Percentiles rank a stretch among this genome's conserved stretches.
These are phyloP conservation scores for Oscheius sp. DNA, from an alignment of 1,140 invertebrate genomes.

Conservation along the genomic window DNA sequence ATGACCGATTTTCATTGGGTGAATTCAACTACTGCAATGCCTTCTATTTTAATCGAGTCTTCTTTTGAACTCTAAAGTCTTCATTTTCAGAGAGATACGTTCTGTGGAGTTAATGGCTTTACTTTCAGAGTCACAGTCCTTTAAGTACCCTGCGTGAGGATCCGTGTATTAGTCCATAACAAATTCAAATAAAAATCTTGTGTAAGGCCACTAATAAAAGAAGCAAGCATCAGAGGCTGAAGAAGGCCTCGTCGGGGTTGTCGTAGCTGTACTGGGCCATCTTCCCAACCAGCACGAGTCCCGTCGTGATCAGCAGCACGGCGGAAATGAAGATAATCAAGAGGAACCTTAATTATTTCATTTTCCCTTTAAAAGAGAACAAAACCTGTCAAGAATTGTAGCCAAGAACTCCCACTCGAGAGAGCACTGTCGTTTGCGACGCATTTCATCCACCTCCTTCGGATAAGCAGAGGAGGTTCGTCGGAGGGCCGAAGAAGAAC, in stretches of 20 bases:
- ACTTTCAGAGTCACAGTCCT: no score
- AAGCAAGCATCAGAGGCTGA: constrained; percentile 2
- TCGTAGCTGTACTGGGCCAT: constrained; percentile 57
- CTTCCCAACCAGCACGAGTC: constrained; percentile 54
- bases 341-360: constrained; percentile 35
- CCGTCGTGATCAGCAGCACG: constrained; percentile 52
- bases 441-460: constrained; percentile 31
- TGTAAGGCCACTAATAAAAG: not conserved
- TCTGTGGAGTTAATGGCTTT: no score
- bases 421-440: constrained; percentile 50
- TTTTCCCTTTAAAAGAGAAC: not conserved
- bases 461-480: constrained; percentile 24
- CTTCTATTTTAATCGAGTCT: no score
- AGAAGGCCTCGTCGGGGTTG: constrained; percentile 26
- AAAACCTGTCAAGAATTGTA: constrained; percentile 54
- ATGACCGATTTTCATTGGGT: no score
- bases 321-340: constrained; percentile 49
- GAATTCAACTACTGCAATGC: no score
- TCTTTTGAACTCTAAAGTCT: no score
- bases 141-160: no score
- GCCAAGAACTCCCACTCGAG: constrained; percentile 60
- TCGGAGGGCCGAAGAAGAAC: constrained; percentile 4
- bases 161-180: constrained; percentile 6
- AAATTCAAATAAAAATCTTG: not conserved
- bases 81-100: no score